These are phyloP conservation scores for Patagioenas fasciata DNA, from an alignment of 2,113 vertebrate species.

Conservation along the genomic window DNA sequence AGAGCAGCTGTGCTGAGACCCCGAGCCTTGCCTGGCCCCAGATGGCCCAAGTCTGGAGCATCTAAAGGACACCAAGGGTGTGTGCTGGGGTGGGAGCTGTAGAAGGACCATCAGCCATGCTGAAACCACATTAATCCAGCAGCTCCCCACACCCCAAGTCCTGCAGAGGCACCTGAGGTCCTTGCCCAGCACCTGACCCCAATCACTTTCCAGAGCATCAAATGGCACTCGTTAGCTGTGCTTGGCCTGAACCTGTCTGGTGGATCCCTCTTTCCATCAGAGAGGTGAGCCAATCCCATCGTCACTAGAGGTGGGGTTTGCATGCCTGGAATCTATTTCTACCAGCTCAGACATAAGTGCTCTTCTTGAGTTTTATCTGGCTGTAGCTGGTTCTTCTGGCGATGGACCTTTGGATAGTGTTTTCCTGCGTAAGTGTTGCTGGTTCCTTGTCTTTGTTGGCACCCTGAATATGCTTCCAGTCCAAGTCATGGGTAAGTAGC, in stretches of 20 bases:
- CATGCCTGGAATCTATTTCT: not conserved
- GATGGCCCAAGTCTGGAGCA: not conserved
- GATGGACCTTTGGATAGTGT: not conserved
- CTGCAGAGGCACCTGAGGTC: not conserved
- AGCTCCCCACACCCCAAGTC: not conserved
- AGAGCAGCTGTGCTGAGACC: not conserved
- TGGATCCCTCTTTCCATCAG: not conserved
- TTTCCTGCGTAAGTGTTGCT: not conserved
- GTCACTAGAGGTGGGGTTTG: not conserved
- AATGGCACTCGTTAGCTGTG: rapidly evolving
- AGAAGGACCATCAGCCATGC: not conserved
- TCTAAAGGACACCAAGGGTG: not conserved
- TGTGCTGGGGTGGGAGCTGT: not conserved
- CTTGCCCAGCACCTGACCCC: not conserved
- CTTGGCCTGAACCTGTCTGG: not conserved
- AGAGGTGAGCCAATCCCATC: not conserved
- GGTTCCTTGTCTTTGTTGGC: not conserved
- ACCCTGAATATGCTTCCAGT: not conserved
- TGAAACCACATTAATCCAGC: not conserved
- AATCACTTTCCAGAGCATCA: not conserved
- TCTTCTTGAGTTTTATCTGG: not conserved
- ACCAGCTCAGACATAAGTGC: rapidly evolving
- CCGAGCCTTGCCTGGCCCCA: not conserved
- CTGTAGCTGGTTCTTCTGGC: not conserved
- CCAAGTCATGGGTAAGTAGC: not conserved